Conservation (phyloP, 2,888 invertebrate genomes). For the Tenthredo amoena region DNA sequence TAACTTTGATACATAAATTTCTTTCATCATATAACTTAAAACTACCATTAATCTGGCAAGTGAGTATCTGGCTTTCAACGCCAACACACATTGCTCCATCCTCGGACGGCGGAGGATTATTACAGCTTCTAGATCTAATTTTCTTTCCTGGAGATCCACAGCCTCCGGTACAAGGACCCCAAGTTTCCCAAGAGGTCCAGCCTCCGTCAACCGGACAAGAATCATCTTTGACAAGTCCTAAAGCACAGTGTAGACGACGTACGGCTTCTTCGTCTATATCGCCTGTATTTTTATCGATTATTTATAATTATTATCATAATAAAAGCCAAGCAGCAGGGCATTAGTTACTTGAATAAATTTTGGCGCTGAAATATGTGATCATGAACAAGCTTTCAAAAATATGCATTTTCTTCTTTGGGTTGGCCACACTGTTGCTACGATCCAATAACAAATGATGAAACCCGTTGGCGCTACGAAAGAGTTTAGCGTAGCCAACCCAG, state of each 20-base stretch:
- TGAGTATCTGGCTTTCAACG: conserved; percentile 75
- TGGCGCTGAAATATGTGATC: background rate
- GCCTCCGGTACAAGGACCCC: conserved; percentile 78
- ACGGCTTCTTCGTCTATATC: conserved; percentile 35
- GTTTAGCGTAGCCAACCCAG: no score
- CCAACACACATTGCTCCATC: conserved; percentile 79
- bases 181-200: conserved; percentile 79
- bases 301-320: background rate
- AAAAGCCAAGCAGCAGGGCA: no score
- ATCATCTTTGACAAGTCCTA: conserved; percentile 76
- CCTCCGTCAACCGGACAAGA: conserved; percentile 79
- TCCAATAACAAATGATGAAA: no score
- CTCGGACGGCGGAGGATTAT: conserved; percentile 78
- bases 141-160: conserved; percentile 79
- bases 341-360: background rate
- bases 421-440: no score
- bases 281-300: conserved; percentile 8
- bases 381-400: background rate
- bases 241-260: conserved; percentile 77
- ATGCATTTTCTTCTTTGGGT: background rate
- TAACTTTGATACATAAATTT: background rate
- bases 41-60: conserved; percentile 75
- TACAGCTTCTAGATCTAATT: conserved; percentile 76
- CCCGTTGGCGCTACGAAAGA: no score
- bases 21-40: background rate